Conservation (phyloP, 2,888 invertebrate genomes). For the Hololepta plana region DNA sequence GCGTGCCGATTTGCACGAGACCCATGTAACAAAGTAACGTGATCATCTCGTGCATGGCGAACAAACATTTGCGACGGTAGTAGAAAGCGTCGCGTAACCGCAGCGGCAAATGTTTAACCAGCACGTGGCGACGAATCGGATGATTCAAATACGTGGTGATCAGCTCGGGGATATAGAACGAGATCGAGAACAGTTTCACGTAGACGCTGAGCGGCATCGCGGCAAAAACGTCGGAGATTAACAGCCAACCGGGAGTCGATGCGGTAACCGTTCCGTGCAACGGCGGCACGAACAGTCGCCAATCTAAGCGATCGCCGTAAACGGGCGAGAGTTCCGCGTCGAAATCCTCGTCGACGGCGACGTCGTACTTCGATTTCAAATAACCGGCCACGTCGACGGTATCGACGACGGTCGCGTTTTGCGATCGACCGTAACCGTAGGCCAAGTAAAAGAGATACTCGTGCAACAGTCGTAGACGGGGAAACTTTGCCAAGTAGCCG, state of each 20-base stretch:
- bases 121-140: conserved; percentile 43
- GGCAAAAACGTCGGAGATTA: conserved; percentile 48
- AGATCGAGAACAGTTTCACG: conserved; percentile 42
- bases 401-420: conserved; percentile 11
- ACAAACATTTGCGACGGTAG: conserved; percentile 38
- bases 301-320: too few species aligned
- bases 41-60: conserved; percentile 34
- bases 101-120: conserved; percentile 40
- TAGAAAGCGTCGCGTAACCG: conserved; percentile 32
- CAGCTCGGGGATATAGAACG: conserved; percentile 36
- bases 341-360: conserved; percentile 22
- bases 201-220: conserved; percentile 55
- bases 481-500: conserved; percentile 44
- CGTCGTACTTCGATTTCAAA: conserved; percentile 12
- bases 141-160: conserved; percentile 36
- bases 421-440: conserved; percentile 30
- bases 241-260: conserved; percentile 51
- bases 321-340: conserved; percentile 28
- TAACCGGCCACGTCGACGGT: conserved; percentile 19
- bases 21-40: conserved; percentile 46
- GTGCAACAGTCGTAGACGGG: conserved; percentile 46
- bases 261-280: too few species aligned
- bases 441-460: conserved; percentile 51
- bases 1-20: conserved; percentile 47
- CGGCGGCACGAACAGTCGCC: conserved; percentile 58